A percentile compares a stretch with the other conserved stretches of the same genome.
Evolutionary conservation across 2,113 vertebrate genomes (phyloP).

Genomic region (Gobio gobio): DNA sequence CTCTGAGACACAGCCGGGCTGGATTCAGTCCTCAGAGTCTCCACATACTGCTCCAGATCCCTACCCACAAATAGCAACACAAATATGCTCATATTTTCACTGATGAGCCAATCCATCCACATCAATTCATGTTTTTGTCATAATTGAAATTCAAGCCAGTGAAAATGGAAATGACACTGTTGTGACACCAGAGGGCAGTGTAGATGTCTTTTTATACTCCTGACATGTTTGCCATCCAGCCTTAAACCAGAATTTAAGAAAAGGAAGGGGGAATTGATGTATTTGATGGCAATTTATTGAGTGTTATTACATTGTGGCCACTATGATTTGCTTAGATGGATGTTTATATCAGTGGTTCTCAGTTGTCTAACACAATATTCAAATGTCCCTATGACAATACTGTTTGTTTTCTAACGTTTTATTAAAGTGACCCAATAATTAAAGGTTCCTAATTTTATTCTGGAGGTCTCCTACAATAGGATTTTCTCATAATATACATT

Average conservation of each 20-base stretch:
- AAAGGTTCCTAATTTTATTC: too few species aligned
- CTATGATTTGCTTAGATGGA: not conserved
- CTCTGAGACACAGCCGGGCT: constrained; percentile 64
- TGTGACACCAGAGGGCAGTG: constrained; percentile 41
- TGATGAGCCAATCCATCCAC: not conserved
- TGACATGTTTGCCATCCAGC: not conserved
- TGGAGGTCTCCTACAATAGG: too few species aligned
- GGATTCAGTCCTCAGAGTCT: constrained; percentile 83
- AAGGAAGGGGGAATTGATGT: not conserved
- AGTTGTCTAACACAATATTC: not conserved
- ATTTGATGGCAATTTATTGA: not conserved
- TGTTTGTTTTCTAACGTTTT: not conserved
- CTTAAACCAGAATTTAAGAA: not conserved
- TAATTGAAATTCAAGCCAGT: not conserved
- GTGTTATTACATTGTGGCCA: not conserved
- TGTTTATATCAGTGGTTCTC: not conserved
- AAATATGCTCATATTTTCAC: not conserved
- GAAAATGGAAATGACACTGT: not conserved
- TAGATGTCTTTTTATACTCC: not conserved
- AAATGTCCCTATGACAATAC: not conserved
- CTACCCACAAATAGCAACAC: constrained; percentile 67
- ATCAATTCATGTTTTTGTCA: not conserved
- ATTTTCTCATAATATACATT: too few species aligned
- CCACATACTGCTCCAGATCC: constrained; percentile 89
- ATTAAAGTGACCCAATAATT: not conserved